Evolutionary conservation across 2,888 invertebrate genomes (phyloP).

Genomic region (Nymphalis polychloros): DNA sequence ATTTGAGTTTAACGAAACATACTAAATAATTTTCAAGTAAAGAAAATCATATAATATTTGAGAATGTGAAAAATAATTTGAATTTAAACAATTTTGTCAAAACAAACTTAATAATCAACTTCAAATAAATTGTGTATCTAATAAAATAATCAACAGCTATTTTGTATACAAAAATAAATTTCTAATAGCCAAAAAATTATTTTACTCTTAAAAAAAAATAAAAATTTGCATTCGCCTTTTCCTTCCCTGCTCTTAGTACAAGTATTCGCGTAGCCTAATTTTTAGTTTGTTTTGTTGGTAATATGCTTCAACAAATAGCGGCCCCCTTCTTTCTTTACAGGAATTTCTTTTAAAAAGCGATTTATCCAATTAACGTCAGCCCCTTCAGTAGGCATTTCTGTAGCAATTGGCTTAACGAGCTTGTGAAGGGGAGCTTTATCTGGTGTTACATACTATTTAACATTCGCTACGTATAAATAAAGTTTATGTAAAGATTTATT

Average conservation of each 20-base stretch:
- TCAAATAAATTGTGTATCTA: too few species aligned
- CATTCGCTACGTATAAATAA: conserved; percentile 6
- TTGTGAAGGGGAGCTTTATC: conserved; percentile 66
- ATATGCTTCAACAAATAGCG: neutral
- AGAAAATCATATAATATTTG: too few species aligned
- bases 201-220: too few species aligned
- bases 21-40: too few species aligned
- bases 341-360: conserved; percentile 57
- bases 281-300: neutral
- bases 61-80: too few species aligned
- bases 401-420: conserved; percentile 72
- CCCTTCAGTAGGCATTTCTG: conserved; percentile 67
- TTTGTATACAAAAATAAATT: too few species aligned
- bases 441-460: conserved; percentile 20
- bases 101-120: too few species aligned
- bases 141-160: too few species aligned
- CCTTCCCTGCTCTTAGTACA: neutral
- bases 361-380: conserved; percentile 75
- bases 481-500: neutral
- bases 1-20: too few species aligned
- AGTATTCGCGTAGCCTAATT: neutral
- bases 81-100: too few species aligned
- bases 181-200: too few species aligned
- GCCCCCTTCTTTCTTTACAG: conserved; percentile 15
- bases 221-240: too few species aligned